A percentile compares a stretch with the other conserved stretches of the same genome.
These are phyloP conservation scores for Ptychadena robeensis DNA, from an alignment of 2,797 vertebrate genomes.

Conservation along the genomic window DNA sequence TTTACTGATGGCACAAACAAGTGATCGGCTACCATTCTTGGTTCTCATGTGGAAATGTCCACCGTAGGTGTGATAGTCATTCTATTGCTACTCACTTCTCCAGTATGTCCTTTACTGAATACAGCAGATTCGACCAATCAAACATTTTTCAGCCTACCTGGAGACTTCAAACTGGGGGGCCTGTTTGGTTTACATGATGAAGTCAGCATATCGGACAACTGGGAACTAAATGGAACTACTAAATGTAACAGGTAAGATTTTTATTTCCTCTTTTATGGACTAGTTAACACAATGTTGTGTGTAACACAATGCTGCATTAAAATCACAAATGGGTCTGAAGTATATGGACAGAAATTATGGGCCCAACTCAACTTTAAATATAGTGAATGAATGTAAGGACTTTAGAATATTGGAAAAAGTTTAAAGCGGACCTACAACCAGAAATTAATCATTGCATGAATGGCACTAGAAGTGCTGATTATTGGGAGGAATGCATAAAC, in stretches of 20 bases:
- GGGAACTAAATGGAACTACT: constrained; percentile 11
- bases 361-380: not conserved
- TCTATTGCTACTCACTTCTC: not conserved
- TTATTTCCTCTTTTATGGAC: not conserved
- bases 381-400: not conserved
- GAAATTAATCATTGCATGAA: too few relatives aligned
- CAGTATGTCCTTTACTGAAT: not conserved
- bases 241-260: constrained; percentile 28
- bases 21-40: not conserved
- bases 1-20: constrained; percentile 19
- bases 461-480: too few relatives aligned
- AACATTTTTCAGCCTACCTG: constrained; percentile 15
- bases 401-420: not conserved
- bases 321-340: not conserved
- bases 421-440: too few relatives aligned
- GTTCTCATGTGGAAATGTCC: constrained; percentile 17
- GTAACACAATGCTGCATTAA: not conserved
- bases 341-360: not conserved
- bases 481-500: too few relatives aligned
- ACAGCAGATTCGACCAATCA: not conserved
- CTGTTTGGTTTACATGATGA: constrained; percentile 70
- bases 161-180: constrained; percentile 67
- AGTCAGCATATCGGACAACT: rapidly evolving
- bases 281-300: not conserved
- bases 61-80: not conserved